Conservation (phyloP, 2,888 invertebrate species). For the Lithophane socia region DNA sequence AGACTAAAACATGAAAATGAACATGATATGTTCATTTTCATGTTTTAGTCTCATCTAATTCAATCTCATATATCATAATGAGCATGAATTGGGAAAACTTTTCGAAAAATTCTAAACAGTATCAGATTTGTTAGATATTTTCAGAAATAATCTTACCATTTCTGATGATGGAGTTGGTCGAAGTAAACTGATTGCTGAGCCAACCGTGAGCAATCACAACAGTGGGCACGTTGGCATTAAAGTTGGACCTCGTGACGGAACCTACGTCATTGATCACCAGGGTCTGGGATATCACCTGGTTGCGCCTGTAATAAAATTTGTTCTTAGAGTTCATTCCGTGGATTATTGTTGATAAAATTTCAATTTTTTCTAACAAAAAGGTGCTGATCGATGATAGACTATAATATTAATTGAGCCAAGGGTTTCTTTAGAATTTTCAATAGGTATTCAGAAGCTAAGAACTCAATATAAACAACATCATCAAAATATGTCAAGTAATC, state of each 20-base stretch:
- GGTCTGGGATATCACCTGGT: conserved; percentile 70
- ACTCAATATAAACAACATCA: background rate
- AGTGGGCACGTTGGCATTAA: conserved; percentile 67
- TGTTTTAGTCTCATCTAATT: background rate
- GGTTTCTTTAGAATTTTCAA: background rate
- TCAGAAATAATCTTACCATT: conserved; percentile 67
- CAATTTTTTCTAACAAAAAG: background rate
- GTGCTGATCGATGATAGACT: background rate
- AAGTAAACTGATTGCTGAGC: conserved; percentile 73
- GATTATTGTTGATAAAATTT: background rate
- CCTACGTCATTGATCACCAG: conserved; percentile 72
- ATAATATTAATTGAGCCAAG: background rate
- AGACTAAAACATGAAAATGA: no score
- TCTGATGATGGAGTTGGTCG: conserved; percentile 75
- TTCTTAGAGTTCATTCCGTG: background rate
- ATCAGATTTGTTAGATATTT: background rate
- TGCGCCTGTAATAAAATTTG: conserved; percentile 69
- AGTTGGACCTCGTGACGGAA: conserved; percentile 76
- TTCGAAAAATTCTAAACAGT: background rate
- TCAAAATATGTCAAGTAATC: background rate
- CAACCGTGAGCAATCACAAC: conserved; percentile 75
- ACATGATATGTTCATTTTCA: no score
- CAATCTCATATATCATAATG: no score
- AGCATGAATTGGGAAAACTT: background rate
- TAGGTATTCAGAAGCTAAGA: background rate